phyloP scores from a whole-genome alignment of 2,888 invertebrate genomes.

The Coenonympha arcania region DNA sequence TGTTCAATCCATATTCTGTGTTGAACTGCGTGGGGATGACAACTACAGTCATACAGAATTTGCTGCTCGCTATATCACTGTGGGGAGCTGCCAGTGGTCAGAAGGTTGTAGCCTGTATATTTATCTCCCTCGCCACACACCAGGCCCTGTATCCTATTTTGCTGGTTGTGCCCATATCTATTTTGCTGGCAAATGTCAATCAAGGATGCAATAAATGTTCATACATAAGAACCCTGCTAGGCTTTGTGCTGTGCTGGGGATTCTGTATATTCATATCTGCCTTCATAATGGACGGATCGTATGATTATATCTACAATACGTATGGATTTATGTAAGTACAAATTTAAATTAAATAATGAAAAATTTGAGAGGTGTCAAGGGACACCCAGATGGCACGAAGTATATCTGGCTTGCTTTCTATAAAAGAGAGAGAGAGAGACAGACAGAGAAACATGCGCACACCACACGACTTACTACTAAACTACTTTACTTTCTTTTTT shows the following conservation, averaged over 20 bases:
- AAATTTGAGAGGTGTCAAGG: no score
- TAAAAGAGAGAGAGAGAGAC: no score
- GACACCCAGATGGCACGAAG: no score
- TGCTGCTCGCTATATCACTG: slow-evolving; percentile 82
- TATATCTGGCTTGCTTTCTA: no score
- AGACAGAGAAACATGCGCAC: no score
- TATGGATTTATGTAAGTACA: slow-evolving; percentile 86
- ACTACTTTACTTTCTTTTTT: no score
- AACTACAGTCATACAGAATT: slow-evolving; percentile 91
- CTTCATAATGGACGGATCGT: slow-evolving; percentile 76
- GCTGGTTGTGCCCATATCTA: slow-evolving; percentile 85
- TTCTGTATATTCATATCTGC: slow-evolving; percentile 77
- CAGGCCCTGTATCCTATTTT: slow-evolving; percentile 88
- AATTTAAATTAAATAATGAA: no score
- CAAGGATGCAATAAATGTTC: slow-evolving; percentile 66
- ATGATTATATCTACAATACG: slow-evolving; percentile 79
- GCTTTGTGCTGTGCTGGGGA: slow-evolving; percentile 71
- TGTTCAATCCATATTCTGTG: slow-evolving; percentile 92
- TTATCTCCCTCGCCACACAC: slow-evolving; percentile 84
- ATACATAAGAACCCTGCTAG: slow-evolving; percentile 62
- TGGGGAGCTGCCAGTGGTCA: slow-evolving; percentile 79
- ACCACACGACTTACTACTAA: no score
- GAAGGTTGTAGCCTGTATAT: slow-evolving; percentile 75
- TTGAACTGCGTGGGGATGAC: slow-evolving; percentile 91
- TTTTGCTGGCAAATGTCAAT: slow-evolving; percentile 77